Evolutionary conservation across 2,797 vertebrate genomes (phyloP).

Genomic region (Simalia tracyae): DNA sequence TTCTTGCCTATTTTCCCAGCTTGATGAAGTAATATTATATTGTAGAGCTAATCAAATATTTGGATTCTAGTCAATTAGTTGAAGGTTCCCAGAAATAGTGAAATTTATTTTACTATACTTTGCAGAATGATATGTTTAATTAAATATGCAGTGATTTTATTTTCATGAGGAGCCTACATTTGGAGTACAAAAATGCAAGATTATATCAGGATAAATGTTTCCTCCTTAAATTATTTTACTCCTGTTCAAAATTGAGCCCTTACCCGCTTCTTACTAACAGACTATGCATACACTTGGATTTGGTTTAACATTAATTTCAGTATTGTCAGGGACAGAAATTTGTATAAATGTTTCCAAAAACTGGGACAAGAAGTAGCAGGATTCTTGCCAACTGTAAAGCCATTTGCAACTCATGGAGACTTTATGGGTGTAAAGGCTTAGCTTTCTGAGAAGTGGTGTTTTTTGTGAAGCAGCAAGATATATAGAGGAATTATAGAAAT

Average conservation of each 20-base stretch:
- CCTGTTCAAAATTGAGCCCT: not conserved
- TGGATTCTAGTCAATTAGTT: slow-evolving; percentile 46
- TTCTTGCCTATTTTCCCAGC: slow-evolving; percentile 13
- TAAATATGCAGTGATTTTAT: slow-evolving; percentile 34
- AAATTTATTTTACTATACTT: slow-evolving; percentile 40
- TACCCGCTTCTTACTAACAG: not conserved
- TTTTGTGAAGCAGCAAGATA: slow-evolving; percentile 2
- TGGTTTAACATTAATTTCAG: not conserved
- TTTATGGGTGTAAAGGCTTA: slow-evolving; percentile 4
- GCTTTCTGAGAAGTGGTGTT: slow-evolving; percentile 24
- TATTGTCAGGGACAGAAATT: not conserved
- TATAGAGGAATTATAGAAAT: slow-evolving; percentile 13
- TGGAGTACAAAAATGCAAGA: not conserved
- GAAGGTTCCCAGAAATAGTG: slow-evolving; percentile 38
- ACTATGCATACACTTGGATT: not conserved
- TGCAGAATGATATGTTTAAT: slow-evolving; percentile 23
- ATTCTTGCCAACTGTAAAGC: slow-evolving; percentile 14
- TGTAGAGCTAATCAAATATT: slow-evolving; percentile 30
- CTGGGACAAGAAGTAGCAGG: not conserved
- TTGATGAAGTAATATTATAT: slow-evolving; percentile 47
- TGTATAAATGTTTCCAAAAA: slow-evolving; percentile 13
- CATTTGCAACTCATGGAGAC: not conserved
- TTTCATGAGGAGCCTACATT: slow-evolving; percentile 26
- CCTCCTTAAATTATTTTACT: not conserved
- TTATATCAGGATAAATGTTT: not conserved